Percentiles rank a stretch among this genome's conserved stretches.
phyloP scores from a whole-genome alignment of 2,797 vertebrate genomes.

The Hephaestus fuliginosus region DNA sequence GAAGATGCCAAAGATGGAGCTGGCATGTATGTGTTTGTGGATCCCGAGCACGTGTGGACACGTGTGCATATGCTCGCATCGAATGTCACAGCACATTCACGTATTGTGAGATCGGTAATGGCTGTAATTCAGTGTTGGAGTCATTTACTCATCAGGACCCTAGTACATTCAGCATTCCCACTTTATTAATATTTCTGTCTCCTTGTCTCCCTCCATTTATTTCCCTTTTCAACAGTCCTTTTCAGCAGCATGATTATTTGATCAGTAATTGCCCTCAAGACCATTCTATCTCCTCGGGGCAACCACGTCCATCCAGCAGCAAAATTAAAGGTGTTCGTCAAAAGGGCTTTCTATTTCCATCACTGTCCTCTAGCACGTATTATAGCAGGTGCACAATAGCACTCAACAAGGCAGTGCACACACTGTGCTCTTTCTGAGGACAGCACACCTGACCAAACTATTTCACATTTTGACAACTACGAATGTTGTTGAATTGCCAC shows the following conservation, averaged over 20 bases:
- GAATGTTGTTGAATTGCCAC: neutral
- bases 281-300: conserved; percentile 43
- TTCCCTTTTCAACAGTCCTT: conserved; percentile 58
- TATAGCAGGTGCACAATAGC: neutral
- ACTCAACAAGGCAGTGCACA: conserved; percentile 1
- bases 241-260: conserved; percentile 56
- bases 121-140: conserved; percentile 45
- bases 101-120: conserved; percentile 36
- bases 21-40: conserved; percentile 34
- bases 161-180: conserved; percentile 20
- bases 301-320: conserved; percentile 37
- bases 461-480: neutral
- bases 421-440: neutral
- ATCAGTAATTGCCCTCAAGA: conserved; percentile 56
- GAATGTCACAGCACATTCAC: conserved; percentile 1
- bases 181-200: conserved; percentile 35
- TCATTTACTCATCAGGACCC: conserved; percentile 32
- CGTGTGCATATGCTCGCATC: conserved; percentile 11
- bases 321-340: conserved; percentile 64
- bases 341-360: conserved; percentile 50
- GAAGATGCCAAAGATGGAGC: conserved; percentile 64
- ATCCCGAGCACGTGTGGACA: conserved; percentile 15
- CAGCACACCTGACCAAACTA: neutral
- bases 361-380: conserved; percentile 31
- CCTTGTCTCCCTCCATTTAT: conserved; percentile 42